Evolutionary conservation across 2,113 vertebrate species (phyloP), one percentile per base, ranked within the genome.

Genomic region (Prunella fulvescens): DNA sequence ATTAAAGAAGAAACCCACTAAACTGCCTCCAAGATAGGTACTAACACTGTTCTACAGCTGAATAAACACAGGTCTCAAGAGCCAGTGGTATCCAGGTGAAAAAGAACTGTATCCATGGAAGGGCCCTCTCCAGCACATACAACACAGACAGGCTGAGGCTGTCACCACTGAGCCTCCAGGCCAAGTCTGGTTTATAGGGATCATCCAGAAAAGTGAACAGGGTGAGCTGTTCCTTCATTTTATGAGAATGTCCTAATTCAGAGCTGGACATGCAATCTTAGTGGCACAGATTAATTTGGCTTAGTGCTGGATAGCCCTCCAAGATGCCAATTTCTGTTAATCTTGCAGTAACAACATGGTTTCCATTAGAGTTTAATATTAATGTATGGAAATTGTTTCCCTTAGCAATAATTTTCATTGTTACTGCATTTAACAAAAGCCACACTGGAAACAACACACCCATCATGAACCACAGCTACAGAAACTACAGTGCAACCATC

Each of bases 361-460:
- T 92, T 82, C 89, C 61, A 88, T 87, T 81, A 81, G 14, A 57
- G 47, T 39, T 88, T 88, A 88, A 96, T 88, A 95, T 64, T 79
- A 58, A 62, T 12, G 25, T 35, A 93, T 81, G 74, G 81, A 88
- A 82, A 94, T 12, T 54, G 19, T 50, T 85, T 60, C 57, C 78
- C 64, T 61, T 58, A 72, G 45, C 60, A 92, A 39, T 76, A 37
- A 86, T 86, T 61, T 50, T 89, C 50, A 81, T 82, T 93, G 87
- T 92, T 86, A 78, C 65, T 67, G 40, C 35, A 60, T 79, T 95
- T 95, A 96, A 96, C 77, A 31, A 93, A 90, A 97, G 86, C 57
- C 77, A 92, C 31, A 6, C 74, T 67, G 77, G 81, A 93, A 96
- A 93, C 28, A 92, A 88, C 31, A 54, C 40, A 28, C 14, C 42